Evolutionary conservation across 2,888 invertebrate genomes (phyloP).

Genomic region (Drosophila gaucha): DNA sequence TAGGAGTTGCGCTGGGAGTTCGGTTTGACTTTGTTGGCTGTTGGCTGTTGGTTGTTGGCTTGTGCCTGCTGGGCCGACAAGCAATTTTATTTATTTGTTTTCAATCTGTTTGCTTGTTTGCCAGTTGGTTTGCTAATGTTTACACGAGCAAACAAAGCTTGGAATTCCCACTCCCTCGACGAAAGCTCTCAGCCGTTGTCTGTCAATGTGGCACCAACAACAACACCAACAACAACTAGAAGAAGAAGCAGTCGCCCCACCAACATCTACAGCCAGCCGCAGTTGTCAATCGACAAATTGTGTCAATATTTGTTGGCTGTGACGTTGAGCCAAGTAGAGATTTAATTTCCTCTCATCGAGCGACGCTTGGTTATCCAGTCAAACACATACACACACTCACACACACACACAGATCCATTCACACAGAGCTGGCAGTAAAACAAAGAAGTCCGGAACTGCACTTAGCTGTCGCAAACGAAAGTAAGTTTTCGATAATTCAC

Average conservation of each 20-base stretch:
- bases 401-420: slow-evolving; percentile 4
- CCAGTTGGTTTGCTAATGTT: slow-evolving; percentile 79
- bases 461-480: slow-evolving; percentile 16
- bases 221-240: not conserved
- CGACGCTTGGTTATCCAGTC: slow-evolving; percentile 41
- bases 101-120: slow-evolving; percentile 78
- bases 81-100: slow-evolving; percentile 76
- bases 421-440: slow-evolving; percentile 4
- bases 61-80: slow-evolving; percentile 57
- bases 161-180: slow-evolving; percentile 7
- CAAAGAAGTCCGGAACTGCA: slow-evolving; percentile 26
- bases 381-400: slow-evolving; percentile 10
- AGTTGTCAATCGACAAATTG: slow-evolving; percentile 74
- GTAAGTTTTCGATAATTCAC: slow-evolving; percentile 6
- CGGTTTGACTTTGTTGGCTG: not conserved
- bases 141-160: slow-evolving; percentile 72
- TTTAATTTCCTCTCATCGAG: slow-evolving; percentile 75
- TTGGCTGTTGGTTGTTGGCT: not conserved
- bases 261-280: slow-evolving; percentile 44
- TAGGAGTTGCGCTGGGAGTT: not conserved
- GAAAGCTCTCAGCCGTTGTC: slow-evolving; percentile 23
- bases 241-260: not conserved
- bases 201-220: slow-evolving; percentile 24
- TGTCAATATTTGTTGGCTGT: slow-evolving; percentile 75
- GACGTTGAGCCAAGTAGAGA: slow-evolving; percentile 72